These are phyloP conservation scores for Pachydiplax longipennis DNA, from an alignment of 2,888 invertebrate genomes.

Conservation along the genomic window DNA sequence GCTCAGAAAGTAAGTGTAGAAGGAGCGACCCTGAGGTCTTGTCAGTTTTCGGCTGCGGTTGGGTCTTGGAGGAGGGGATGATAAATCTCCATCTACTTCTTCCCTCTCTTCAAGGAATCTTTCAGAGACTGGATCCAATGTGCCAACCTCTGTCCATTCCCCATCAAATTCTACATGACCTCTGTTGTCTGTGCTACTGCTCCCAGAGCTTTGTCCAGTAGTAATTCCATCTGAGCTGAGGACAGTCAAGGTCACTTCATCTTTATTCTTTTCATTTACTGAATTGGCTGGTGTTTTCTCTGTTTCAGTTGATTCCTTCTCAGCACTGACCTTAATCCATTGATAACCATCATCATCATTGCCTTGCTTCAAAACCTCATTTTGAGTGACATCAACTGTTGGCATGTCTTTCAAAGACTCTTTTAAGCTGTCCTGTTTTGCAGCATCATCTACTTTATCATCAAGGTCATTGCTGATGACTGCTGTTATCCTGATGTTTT, in stretches of 20 bases:
- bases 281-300: background rate
- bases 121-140: slow-evolving; percentile 48
- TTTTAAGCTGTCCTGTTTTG: background rate
- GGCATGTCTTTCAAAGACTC: background rate
- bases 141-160: slow-evolving; percentile 55
- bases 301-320: background rate
- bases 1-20: slow-evolving; percentile 65
- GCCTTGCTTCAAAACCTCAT: background rate
- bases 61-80: slow-evolving; percentile 57
- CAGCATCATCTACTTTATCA: background rate
- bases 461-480: slow-evolving; percentile 27
- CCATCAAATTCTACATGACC: slow-evolving; percentile 50
- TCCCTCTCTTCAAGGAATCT: slow-evolving; percentile 46
- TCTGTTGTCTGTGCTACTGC: background rate
- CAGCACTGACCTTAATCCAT: slow-evolving; percentile 24
- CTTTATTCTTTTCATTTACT: background rate
- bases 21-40: slow-evolving; percentile 62
- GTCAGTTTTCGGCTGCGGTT: slow-evolving; percentile 62
- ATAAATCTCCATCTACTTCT: slow-evolving; percentile 47
- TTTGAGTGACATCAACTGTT: background rate
- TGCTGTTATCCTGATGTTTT: slow-evolving; percentile 2
- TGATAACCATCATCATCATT: slow-evolving; percentile 3
- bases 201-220: slow-evolving; percentile 50
- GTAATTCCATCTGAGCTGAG: slow-evolving; percentile 41
- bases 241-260: slow-evolving; percentile 5